Evolutionary conservation across 2,888 invertebrate species (phyloP).

Genomic region (Mimumesa dahlbomi): DNA sequence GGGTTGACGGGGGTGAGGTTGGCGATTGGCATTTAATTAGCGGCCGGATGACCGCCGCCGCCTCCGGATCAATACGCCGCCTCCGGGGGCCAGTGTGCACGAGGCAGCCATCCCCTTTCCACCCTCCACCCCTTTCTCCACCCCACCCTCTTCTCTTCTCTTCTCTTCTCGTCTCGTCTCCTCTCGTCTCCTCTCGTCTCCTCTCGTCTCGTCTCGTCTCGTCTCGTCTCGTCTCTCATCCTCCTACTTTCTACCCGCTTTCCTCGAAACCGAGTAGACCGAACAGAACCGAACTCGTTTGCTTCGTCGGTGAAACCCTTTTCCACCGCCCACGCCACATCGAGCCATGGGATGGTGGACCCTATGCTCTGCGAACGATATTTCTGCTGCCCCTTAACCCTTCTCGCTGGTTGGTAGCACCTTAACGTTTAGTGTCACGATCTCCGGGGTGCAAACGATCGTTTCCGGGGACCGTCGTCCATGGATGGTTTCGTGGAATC

Average conservation of each 20-base stretch:
- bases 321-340: conserved; percentile 53
- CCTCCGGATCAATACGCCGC: conserved; percentile 80
- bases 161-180: conserved; percentile 48
- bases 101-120: conserved; percentile 74
- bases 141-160: conserved; percentile 47
- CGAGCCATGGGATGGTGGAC: too few species aligned
- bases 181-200: conserved; percentile 52
- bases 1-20: conserved; percentile 71
- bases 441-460: too few species aligned
- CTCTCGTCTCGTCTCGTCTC: conserved; percentile 36
- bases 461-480: too few species aligned
- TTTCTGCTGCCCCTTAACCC: conserved; percentile 67
- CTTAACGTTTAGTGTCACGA: too few species aligned
- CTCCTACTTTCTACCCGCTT: conserved; percentile 52
- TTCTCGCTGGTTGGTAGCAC: conserved; percentile 74
- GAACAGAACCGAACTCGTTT: conserved; percentile 66
- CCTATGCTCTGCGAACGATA: too few species aligned
- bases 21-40: conserved; percentile 81
- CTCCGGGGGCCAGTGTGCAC: conserved; percentile 78
- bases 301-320: conserved; percentile 66
- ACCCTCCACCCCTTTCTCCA: conserved; percentile 52
- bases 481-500: conserved; percentile 72
- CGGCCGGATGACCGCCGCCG: conserved; percentile 80
- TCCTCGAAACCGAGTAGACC: conserved; percentile 49
- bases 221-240: conserved; percentile 50